Percentiles rank a stretch among this genome's conserved stretches.
Conservation (phyloP, 2,888 invertebrate genomes). For the Lepidochrysops patricia region DNA sequence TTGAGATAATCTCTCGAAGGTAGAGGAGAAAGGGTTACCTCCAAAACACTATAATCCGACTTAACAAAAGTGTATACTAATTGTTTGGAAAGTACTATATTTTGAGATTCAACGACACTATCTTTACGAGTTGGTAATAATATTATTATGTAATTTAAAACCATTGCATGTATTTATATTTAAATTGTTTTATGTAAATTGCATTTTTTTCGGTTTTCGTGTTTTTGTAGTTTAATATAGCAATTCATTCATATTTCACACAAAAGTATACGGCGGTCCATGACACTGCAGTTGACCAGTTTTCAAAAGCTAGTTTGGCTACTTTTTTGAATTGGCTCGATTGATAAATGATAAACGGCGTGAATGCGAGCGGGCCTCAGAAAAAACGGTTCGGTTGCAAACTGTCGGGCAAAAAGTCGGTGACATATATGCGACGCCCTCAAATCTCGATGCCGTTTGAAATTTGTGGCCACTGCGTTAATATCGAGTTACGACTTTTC, state of each 20-base stretch:
- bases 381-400: conserved; percentile 14
- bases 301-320: conserved; percentile 1
- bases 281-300: not conserved
- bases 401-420: conserved; percentile 14
- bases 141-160: too few relatives aligned
- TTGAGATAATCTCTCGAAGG: not conserved
- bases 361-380: conserved; percentile 7
- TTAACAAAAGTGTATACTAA: not conserved
- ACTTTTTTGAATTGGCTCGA: conserved; percentile 12
- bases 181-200: too few relatives aligned
- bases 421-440: conserved; percentile 7
- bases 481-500: not conserved
- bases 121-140: too few relatives aligned
- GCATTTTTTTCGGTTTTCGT: too few relatives aligned
- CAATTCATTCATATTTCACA: not conserved
- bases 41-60: not conserved
- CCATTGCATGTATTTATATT: too few relatives aligned
- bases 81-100: too few relatives aligned
- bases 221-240: too few relatives aligned
- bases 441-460: conserved; percentile 9
- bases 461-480: not conserved
- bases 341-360: conserved; percentile 15
- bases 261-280: not conserved
- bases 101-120: not conserved
- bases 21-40: not conserved